Conservation (phyloP, 2,888 invertebrate genomes). For the Lepas anatifera region DNA sequence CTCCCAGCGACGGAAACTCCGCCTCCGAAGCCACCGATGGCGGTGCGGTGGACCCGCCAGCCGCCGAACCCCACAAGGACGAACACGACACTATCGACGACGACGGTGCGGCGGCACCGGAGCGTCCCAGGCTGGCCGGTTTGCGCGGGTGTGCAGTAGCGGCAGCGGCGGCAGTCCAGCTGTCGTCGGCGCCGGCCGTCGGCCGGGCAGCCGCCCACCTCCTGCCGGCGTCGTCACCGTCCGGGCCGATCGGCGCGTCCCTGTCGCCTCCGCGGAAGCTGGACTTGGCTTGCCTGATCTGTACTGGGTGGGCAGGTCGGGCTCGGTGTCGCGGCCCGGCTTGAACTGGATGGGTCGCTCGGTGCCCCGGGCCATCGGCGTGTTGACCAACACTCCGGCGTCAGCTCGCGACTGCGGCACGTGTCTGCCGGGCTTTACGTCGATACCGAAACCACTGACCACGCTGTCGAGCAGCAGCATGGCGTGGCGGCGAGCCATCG, state of each 20-base stretch:
- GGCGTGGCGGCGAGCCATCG: background rate
- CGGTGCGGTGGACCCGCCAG: background rate
- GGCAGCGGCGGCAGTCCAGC: background rate
- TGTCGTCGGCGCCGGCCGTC: background rate
- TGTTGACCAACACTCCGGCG: background rate
- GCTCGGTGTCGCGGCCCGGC: background rate
- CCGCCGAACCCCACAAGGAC: too few relatives aligned
- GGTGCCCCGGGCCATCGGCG: background rate
- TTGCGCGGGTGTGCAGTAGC: background rate
- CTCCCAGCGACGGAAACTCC: background rate
- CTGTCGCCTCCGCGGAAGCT: background rate
- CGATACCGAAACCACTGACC: background rate
- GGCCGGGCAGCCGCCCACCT: background rate
- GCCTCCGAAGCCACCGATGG: background rate
- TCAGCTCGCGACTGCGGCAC: background rate
- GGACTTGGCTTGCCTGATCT: background rate
- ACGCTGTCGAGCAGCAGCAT: background rate
- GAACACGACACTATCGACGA: background rate
- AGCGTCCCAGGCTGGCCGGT: background rate
- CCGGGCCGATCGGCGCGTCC: background rate
- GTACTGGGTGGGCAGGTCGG: conserved; percentile 11
- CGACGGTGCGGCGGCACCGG: background rate
- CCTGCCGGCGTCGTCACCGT: too few relatives aligned
- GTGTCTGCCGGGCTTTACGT: background rate
- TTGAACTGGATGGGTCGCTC: background rate